Evolutionary conservation across 2,113 vertebrate species (phyloP), one percentile per base, ranked within the genome.

Genomic region (Delphinus delphis): DNA sequence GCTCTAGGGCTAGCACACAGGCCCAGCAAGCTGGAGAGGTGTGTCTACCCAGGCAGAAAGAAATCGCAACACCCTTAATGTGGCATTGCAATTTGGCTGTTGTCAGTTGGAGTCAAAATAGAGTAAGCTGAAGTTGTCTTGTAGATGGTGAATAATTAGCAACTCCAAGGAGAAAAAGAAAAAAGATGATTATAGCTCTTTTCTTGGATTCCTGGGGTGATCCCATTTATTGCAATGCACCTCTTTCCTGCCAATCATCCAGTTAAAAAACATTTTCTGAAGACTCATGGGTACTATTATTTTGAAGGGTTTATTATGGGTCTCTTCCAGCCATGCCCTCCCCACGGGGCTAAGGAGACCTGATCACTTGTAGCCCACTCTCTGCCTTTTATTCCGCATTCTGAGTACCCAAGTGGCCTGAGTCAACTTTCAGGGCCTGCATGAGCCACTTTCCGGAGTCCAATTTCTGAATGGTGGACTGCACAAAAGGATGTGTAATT

Each of bases 41-140:
- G 3, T 83, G 55, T 88, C 73, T 68, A 8, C 74, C 36, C 85
- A 81, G 73, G 82, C 92, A 90, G 89, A 97, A 93, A 70, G 33
- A 68, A 80, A 95, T 95, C 71, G 84, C 47, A 63, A 44, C 26
- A n/a, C 87, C 87, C 86, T 85, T 96, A 96, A 95, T 90, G 89
- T 96, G 86, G 62, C 73, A 53, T 93, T 82, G 71, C 68, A 85
- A 96, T 73, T 86, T 92, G 92, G 26, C 79, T 65, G 26, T 83
- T 96, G 93, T 90, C 93, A 83, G 96, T 23, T 80, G 90, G 96
- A 97, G 95, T 97, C 79, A 87, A 96, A 96, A 68, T n/a, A 71
- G 53, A 58, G 18, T 87, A 93, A 76, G 44, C 63, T 74, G 73
- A 85, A 84, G 38, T 38, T 92, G 58, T 85, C 89, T 83, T 84